Conservation (phyloP, 2,797 vertebrate genomes). For the Spheniscus humboldti region DNA sequence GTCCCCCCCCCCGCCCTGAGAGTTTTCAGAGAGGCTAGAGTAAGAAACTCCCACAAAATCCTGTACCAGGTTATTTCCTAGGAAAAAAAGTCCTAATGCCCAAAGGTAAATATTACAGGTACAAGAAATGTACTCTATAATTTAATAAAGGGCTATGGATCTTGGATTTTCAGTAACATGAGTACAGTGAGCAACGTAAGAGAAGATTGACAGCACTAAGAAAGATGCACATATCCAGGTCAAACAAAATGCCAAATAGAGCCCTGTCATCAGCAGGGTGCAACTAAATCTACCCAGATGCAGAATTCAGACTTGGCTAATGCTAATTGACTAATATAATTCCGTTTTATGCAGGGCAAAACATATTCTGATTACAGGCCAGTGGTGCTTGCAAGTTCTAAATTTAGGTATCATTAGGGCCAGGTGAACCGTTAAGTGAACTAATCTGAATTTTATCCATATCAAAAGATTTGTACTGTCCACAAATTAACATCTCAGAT, state of each 20-base stretch:
- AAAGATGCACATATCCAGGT: background rate
- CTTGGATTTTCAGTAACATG: background rate
- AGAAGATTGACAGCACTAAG: background rate
- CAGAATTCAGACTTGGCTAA: constrained; percentile 55
- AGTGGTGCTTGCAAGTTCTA: constrained; percentile 26
- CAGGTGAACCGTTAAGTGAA: constrained; percentile 29
- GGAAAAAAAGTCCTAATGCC: background rate
- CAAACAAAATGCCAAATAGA: constrained; percentile 43
- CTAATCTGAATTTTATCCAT: constrained; percentile 42
- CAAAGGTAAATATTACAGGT: constrained; percentile 15
- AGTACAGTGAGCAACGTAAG: background rate
- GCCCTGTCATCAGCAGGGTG: constrained; percentile 20
- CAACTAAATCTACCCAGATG: constrained; percentile 66
- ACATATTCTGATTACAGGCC: constrained; percentile 61
- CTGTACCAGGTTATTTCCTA: background rate
- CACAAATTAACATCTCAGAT: background rate
- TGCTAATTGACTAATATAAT: constrained; percentile 62
- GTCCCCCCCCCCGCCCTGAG: too few species aligned
- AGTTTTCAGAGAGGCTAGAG: background rate
- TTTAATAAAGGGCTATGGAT: background rate
- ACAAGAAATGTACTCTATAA: background rate
- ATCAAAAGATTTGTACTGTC: background rate
- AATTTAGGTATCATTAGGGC: constrained; percentile 25
- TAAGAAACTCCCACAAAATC: background rate
- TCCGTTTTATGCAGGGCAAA: constrained; percentile 61